phyloP scores from a whole-genome alignment of 2,797 vertebrate species.

The Hemitrygon akajei region DNA sequence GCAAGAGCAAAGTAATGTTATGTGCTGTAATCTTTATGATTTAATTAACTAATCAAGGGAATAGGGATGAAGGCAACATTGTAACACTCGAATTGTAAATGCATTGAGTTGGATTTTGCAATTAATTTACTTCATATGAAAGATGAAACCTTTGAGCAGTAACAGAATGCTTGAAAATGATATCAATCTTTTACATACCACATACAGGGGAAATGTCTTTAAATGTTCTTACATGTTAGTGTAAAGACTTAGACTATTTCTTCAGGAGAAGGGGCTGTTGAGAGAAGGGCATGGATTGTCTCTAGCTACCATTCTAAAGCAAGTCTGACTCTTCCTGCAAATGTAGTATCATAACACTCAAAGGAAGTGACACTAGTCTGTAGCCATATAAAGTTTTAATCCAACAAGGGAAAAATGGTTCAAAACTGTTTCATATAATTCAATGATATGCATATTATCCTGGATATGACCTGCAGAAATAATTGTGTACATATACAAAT shows the following conservation, averaged over 20 bases:
- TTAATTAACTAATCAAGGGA: conserved; percentile 38
- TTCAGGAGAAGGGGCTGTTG: neutral
- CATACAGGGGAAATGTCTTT: neutral
- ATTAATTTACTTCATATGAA: conserved; percentile 31
- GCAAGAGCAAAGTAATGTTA: conserved; percentile 24
- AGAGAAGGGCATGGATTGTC: neutral
- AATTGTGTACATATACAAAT: neutral
- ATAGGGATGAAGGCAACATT: conserved; percentile 29
- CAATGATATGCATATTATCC: neutral
- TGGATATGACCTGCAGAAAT: neutral
- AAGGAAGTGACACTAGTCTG: neutral
- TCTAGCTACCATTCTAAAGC: neutral
- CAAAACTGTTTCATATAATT: neutral
- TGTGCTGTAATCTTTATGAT: conserved; percentile 29
- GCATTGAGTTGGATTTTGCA: neutral
- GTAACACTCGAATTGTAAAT: conserved; percentile 13
- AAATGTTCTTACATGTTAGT: neutral
- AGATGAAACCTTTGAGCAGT: neutral
- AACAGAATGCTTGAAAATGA: neutral
- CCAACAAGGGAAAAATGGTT: neutral
- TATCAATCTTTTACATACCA: neutral
- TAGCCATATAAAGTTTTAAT: neutral
- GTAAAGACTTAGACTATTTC: neutral
- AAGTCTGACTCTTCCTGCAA: neutral
- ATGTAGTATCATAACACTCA: neutral